Conservation (phyloP, 2,797 vertebrate species). For the Aldrovandia affinis region DNA sequence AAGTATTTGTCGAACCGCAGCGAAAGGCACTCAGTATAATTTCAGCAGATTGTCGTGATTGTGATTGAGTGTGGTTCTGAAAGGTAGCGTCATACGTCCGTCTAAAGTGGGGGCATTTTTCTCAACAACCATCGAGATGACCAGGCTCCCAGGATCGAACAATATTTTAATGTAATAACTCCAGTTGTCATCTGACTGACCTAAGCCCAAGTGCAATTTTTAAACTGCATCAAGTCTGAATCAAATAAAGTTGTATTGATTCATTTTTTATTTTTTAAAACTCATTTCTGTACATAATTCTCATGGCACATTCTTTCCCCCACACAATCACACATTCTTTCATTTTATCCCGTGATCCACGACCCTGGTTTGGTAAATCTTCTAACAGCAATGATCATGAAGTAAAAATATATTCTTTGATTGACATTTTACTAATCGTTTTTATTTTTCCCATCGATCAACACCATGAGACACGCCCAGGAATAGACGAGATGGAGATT, state of each 20-base stretch:
- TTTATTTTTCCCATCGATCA: not conserved
- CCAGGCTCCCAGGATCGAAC: not conserved
- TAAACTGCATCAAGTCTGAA: too few species aligned
- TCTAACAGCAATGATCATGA: not conserved
- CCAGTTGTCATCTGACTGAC: not conserved
- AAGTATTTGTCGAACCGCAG: constrained; percentile 44
- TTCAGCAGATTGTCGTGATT: not conserved
- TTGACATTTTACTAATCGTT: too few species aligned
- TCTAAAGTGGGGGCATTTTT: not conserved
- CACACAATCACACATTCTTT: not conserved
- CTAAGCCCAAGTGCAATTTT: not conserved
- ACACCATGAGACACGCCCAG: not conserved
- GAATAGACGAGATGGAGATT: not conserved
- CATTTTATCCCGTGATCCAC: not conserved
- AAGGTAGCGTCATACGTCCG: not conserved
- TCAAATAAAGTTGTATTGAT: too few species aligned
- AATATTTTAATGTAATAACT: not conserved
- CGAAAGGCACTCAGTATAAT: not conserved
- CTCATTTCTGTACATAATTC: not conserved
- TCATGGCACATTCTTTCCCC: not conserved
- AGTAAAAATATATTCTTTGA: not conserved
- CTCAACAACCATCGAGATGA: not conserved
- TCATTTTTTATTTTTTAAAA: too few species aligned
- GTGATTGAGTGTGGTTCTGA: not conserved
- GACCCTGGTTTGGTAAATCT: not conserved